Conservation (phyloP, 2,113 vertebrate genomes). For the Chloropsis cyanopogon region DNA sequence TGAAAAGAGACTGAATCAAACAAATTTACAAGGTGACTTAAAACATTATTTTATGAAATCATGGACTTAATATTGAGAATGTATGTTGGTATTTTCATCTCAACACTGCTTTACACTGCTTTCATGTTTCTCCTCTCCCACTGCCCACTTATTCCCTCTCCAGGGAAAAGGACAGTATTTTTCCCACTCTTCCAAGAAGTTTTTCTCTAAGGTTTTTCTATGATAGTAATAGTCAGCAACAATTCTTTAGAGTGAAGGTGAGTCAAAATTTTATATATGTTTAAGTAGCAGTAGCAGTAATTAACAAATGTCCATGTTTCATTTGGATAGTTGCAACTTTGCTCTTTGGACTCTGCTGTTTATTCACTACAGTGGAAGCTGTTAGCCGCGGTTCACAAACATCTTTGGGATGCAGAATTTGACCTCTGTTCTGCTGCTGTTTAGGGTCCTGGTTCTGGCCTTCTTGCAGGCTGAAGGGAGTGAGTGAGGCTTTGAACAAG, state of each 20-base stretch:
- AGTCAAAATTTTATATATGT: background rate
- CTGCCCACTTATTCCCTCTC: background rate
- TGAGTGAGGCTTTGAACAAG: background rate
- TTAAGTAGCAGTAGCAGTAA: too few relatives aligned
- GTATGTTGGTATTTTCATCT: background rate
- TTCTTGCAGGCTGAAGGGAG: background rate
- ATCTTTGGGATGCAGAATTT: background rate
- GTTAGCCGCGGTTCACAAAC: too few relatives aligned
- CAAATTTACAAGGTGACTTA: background rate
- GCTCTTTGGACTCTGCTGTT: background rate
- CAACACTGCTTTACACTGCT: background rate
- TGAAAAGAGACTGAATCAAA: background rate
- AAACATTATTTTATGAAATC: background rate
- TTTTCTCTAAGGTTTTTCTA: background rate
- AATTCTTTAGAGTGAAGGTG: background rate
- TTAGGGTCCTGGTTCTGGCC: background rate
- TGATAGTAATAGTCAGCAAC: background rate
- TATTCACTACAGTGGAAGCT: background rate
- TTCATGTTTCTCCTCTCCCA: background rate
- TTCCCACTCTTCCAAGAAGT: background rate
- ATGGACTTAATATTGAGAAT: background rate
- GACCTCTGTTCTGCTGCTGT: background rate
- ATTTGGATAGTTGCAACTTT: background rate
- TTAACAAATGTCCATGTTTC: background rate
- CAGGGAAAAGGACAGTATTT: background rate